These are phyloP conservation scores for Clarias macrocephalus DNA, from an alignment of 2,113 vertebrate genomes.

Conservation along the genomic window DNA sequence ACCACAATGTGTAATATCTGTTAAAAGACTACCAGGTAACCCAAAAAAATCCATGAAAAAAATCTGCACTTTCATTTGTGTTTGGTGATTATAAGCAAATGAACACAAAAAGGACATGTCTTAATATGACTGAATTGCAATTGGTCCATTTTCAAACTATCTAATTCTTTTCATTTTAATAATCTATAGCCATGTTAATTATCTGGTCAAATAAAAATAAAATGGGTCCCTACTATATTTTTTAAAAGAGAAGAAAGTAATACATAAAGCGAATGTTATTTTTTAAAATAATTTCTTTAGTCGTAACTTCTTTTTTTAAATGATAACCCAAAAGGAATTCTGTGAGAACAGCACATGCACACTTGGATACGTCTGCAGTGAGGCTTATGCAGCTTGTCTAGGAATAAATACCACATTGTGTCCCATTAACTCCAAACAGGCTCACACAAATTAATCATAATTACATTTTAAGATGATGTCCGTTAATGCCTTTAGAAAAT, in stretches of 20 bases:
- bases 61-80: not conserved
- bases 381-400: constrained; percentile 31
- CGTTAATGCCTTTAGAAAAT: constrained; percentile 81
- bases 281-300: constrained; percentile 8
- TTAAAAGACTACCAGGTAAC: not conserved
- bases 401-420: constrained; percentile 3
- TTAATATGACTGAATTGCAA: constrained; percentile 19
- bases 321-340: constrained; percentile 4
- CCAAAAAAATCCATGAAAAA: not conserved
- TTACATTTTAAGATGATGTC: not conserved
- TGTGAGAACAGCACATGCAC: constrained; percentile 41
- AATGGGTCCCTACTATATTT: not conserved
- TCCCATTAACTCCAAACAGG: constrained; percentile 31
- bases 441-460: constrained; percentile 28
- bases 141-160: constrained; percentile 33
- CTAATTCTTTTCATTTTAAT: not conserved
- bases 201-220: constrained; percentile 25
- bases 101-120: not conserved
- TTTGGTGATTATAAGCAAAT: not conserved
- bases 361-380: constrained; percentile 32
- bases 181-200: not conserved
- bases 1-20: constrained; percentile 43
- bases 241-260: not conserved
- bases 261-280: constrained; percentile 5
- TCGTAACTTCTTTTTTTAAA: not conserved